Evolutionary conservation across 2,797 vertebrate genomes (phyloP).

Genomic region (Phalloptychus januarius): DNA sequence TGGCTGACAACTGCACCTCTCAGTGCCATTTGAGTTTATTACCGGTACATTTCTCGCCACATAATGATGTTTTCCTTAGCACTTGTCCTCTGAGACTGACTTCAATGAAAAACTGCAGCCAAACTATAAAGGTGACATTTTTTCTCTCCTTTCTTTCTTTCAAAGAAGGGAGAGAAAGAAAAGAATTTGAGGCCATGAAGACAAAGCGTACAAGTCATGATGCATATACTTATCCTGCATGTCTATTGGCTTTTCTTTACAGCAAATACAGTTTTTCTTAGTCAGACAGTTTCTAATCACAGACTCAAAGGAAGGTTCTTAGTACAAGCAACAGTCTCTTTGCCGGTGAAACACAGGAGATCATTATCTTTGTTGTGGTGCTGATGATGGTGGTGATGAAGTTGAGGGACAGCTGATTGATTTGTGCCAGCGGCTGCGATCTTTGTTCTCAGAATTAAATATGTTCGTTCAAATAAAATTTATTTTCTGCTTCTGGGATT

Average conservation of each 20-base stretch:
- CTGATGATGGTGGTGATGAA: slow-evolving; percentile 50
- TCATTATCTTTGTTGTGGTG: slow-evolving; percentile 62
- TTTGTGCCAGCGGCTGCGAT: slow-evolving; percentile 67
- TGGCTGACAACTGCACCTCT: slow-evolving; percentile 78
- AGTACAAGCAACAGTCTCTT: slow-evolving; percentile 50
- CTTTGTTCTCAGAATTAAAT: slow-evolving; percentile 71
- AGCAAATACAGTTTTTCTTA: slow-evolving; percentile 54
- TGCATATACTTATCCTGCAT: slow-evolving; percentile 33
- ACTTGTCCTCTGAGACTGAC: slow-evolving; percentile 75
- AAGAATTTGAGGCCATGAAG: slow-evolving; percentile 16
- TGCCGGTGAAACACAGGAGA: slow-evolving; percentile 45
- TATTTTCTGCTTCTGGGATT: slow-evolving; percentile 68
- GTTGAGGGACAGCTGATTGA: slow-evolving; percentile 74
- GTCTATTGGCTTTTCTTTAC: slow-evolving; percentile 52
- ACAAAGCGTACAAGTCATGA: slow-evolving; percentile 28
- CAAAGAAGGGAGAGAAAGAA: slow-evolving; percentile 9
- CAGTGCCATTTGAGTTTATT: slow-evolving; percentile 82
- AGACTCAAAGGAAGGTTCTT: slow-evolving; percentile 60
- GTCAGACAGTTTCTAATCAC: slow-evolving; percentile 48
- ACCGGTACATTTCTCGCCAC: slow-evolving; percentile 78
- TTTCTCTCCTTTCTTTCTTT: slow-evolving; percentile 36
- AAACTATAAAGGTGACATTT: slow-evolving; percentile 79
- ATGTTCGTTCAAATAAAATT: slow-evolving; percentile 74
- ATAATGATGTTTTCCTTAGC: slow-evolving; percentile 81
- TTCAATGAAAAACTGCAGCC: slow-evolving; percentile 72